Base-by-base conservation (phyloP, 1,140 invertebrate species). In the Danaus melanippus region DNA sequence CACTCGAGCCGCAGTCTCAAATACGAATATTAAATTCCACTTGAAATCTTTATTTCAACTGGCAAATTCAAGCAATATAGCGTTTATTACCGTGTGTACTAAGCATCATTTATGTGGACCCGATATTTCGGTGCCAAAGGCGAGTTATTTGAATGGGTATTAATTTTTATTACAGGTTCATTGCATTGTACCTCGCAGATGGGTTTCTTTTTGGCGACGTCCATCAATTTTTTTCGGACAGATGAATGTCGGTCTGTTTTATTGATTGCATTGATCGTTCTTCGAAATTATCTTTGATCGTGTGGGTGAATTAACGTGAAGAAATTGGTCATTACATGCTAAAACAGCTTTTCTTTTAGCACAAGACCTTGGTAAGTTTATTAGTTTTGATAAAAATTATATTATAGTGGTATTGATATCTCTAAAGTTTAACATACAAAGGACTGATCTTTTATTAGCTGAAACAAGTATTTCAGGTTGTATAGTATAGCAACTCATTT, bases 11-110 rank as follows among this genome's bases (percentile, higher is more conserved):
- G 71, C 64, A 71, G 74, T 69, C 74, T 72, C 68, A 66, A 76
- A 82, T 83, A 75, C 79, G 79, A 84, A 84, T 84, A 86, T 84
- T 84, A 84, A 86, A 86, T 84, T 86, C 81, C 80, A 76, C 71
- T 74, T 67, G 67, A 84, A 78, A 76, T 77, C 81, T 84, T 86
- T 84, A 86, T 84, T 84, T 75, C 70, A 76, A 75, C 56, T 60
- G 56, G 59, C 59, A 46, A 51, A 59, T 59, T 65, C 58, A 48
- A 69, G 75, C 68, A 82, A 71, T 83, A 71, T 81, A 66, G 70
- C 58, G 68, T 74, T 71, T 81, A 84, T 77, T 72, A 52, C 64
- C 45, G 70, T 54, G 62, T 49, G 53, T 60, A 44, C 56, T 75
- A 62, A 74, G 71, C 59, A 53, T 67, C 78, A 49, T 74, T 71